Evolutionary conservation across 2,113 vertebrate genomes (phyloP).

Genomic region (Phyllostomus hastatus): DNA sequence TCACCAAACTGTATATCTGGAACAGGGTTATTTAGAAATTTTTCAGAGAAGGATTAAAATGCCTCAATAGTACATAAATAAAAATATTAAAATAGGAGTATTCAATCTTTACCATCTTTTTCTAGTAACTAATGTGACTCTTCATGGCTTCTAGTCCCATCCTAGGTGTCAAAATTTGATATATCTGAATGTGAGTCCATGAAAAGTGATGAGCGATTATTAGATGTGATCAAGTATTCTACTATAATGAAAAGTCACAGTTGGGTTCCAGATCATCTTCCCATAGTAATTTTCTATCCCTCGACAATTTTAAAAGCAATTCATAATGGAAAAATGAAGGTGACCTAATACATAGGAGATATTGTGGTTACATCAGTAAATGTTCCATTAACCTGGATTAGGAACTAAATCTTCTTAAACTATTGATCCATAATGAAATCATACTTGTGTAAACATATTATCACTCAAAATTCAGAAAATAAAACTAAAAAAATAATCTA

Average conservation of each 20-base stretch:
- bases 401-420: neutral
- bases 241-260: neutral
- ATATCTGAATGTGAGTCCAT: neutral
- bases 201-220: neutral
- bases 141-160: neutral
- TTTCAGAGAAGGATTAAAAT: neutral
- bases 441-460: neutral
- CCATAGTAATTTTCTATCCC: neutral
- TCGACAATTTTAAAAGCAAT: neutral
- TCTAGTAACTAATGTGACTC: neutral
- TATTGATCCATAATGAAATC: neutral
- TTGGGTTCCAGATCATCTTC: neutral
- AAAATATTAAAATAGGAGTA: neutral
- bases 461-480: neutral
- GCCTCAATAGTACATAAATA: neutral
- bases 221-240: neutral
- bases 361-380: neutral
- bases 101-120: neutral
- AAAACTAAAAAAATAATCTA: neutral
- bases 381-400: neutral
- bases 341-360: neutral
- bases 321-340: neutral
- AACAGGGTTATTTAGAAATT: neutral
- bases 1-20: neutral
- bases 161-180: neutral